Percentiles rank a stretch among this genome's conserved stretches.
phyloP scores from a whole-genome alignment of 2,113 vertebrate species.

The Aegithalos caudatus region DNA sequence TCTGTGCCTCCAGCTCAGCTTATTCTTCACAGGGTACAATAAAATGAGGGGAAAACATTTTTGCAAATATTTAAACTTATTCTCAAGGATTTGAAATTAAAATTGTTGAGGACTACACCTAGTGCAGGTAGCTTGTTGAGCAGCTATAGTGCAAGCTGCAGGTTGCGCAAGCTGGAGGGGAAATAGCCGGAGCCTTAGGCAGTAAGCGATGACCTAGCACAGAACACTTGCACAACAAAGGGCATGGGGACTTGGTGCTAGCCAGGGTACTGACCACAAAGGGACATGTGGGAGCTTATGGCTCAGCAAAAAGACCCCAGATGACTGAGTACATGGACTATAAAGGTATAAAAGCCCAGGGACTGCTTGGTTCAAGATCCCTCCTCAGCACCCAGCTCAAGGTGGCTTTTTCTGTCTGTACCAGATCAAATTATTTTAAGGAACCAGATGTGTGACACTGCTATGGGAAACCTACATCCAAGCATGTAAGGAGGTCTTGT shows the following conservation, averaged over 20 bases:
- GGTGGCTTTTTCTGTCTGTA: not conserved
- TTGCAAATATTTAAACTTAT: not conserved
- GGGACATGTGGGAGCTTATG: not conserved
- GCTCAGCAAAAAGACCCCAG: not conserved
- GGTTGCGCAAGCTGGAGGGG: not conserved
- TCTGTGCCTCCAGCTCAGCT: not conserved
- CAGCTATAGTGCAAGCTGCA: not conserved
- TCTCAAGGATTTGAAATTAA: not conserved
- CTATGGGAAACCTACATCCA: not conserved
- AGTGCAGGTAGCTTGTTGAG: not conserved
- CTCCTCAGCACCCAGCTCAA: not conserved
- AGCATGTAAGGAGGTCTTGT: not conserved
- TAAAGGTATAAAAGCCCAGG: not conserved
- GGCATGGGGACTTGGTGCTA: not conserved
- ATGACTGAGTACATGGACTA: accelerated
- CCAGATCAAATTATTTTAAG: not conserved
- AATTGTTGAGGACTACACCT: not conserved
- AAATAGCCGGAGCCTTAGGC: not conserved
- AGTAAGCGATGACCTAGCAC: not conserved
- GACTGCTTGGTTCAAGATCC: not conserved
- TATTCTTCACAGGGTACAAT: not conserved
- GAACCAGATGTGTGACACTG: not conserved
- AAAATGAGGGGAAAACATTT: not conserved
- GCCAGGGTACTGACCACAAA: not conserved
- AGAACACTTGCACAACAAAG: not conserved